Base-by-base conservation (phyloP, 2,888 invertebrate genomes). In the Apotomis capreana region DNA sequence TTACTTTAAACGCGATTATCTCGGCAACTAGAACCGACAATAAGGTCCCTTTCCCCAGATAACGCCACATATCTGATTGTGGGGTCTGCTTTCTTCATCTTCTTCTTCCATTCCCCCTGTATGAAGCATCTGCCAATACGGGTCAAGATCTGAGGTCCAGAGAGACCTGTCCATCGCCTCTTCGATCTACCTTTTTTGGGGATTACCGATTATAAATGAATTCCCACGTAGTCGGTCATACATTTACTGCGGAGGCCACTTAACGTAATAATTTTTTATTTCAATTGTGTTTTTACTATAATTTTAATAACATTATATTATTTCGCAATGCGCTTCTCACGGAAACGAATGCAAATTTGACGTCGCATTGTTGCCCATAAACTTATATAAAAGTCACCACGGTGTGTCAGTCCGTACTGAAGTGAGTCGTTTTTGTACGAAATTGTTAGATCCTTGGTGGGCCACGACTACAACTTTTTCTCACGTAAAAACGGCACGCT, bases 401-500 rank as follows among this genome's bases (percentile, higher is more conserved):
- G 46, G 64, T 8, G 46, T 44, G 40, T 26, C 55, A 55, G 5
- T 58, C n/a, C n/a, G 10, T 36, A 12, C n/a, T n/a, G n/a, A 65
- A 40, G 46, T 46, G 13, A 64, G 44, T 12, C 55, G 26, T 54
- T 5, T 10, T 52, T 26, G 26, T 52, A 51, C 26, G 44, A 44
- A 15, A 55, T 55, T 44, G 54, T 55, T 46, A 44, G 49, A 0
- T 44, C 46, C 57, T 10, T 13, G 40, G 13, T 37, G 5, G 37
- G 5, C 65, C 55, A 55, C 26, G 15, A 6, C 26, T 10, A n/a
- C n/a, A 51, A 54, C 36, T n/a, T 46, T 54, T 46, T 65, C 57
- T 65, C 57, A 65, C 65, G 65, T 63, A 71, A 68, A 60, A 65
- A 80, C 74, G 73, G 78, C 79, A 85, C 83, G 86, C 79, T 84